Conservation (phyloP, 2,797 vertebrate species). For the Gymnodraco acuticeps region DNA sequence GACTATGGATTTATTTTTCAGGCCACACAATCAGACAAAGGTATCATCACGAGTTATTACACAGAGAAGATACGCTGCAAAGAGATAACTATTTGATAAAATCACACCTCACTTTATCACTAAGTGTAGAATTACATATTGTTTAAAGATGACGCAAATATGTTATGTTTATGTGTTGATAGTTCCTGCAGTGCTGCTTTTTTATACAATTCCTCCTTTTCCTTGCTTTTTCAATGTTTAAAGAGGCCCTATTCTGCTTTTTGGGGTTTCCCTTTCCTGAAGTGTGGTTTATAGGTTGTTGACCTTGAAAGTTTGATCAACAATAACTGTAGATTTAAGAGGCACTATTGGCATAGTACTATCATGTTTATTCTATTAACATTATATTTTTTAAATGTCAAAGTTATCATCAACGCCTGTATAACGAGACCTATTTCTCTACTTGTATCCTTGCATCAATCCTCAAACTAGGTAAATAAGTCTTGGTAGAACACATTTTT, state of each 20-base stretch:
- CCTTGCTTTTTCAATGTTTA: background rate
- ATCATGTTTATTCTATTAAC: no score
- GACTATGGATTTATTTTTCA: background rate
- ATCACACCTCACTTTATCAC: background rate
- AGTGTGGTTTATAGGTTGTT: no score
- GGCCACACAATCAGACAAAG: conserved; percentile 8
- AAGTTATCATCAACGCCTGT: no score
- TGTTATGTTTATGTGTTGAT: background rate
- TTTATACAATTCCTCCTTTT: no score
- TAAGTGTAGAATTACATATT: background rate
- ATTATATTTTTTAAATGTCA: no score
- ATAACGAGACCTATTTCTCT: background rate
- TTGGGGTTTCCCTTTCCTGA: no score
- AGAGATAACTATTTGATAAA: background rate
- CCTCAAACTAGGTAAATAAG: conserved; percentile 10
- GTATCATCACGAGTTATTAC: background rate
- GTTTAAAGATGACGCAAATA: background rate
- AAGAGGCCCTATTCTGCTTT: no score
- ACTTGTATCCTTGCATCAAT: background rate
- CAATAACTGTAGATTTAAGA: no score
- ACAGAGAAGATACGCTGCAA: background rate
- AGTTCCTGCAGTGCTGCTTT: background rate
- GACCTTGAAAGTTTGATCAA: no score
- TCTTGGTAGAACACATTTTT: conserved; percentile 12
- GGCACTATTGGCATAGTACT: no score